Evolutionary conservation across 2,888 invertebrate genomes (phyloP).

Genomic region (Melanchra persicariae): DNA sequence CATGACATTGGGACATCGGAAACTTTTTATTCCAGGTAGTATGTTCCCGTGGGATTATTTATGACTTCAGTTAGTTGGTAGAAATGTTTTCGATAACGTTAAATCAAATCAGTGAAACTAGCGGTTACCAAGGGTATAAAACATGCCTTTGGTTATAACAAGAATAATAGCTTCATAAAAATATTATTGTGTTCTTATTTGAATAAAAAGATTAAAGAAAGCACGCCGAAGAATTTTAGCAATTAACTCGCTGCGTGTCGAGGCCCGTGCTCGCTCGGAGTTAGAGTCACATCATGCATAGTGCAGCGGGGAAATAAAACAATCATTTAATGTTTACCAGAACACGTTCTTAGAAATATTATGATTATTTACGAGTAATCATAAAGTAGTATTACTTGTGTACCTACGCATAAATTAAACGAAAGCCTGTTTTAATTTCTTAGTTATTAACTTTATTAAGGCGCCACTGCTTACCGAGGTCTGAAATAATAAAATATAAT

Average conservation of each 20-base stretch:
- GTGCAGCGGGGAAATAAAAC: constrained; percentile 18
- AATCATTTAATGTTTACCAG: constrained; percentile 15
- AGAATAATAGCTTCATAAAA: constrained; percentile 6
- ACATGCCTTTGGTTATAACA: neutral
- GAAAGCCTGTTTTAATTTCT: neutral
- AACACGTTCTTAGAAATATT: constrained; percentile 24
- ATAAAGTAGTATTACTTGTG: constrained; percentile 4
- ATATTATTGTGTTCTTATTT: constrained; percentile 9
- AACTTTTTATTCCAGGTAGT: too few relatives aligned
- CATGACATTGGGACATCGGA: too few relatives aligned
- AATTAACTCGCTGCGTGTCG: constrained; percentile 33
- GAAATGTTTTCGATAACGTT: neutral
- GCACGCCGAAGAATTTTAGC: constrained; percentile 14
- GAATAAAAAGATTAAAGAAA: constrained; percentile 17
- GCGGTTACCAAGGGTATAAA: neutral
- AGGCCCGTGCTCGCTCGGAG: constrained; percentile 23
- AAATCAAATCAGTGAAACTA: neutral
- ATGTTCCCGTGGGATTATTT: neutral
- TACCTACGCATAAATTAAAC: neutral
- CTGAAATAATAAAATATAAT: neutral
- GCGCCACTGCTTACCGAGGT: neutral
- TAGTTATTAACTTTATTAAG: constrained; percentile 3
- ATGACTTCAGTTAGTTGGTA: neutral
- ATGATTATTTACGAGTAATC: constrained; percentile 18
- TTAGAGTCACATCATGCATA: constrained; percentile 18